A percentile compares a stretch with the other conserved stretches of the same genome.
phyloP scores from a whole-genome alignment of 2,888 invertebrate genomes.

The Aleiodes testaceus region DNA sequence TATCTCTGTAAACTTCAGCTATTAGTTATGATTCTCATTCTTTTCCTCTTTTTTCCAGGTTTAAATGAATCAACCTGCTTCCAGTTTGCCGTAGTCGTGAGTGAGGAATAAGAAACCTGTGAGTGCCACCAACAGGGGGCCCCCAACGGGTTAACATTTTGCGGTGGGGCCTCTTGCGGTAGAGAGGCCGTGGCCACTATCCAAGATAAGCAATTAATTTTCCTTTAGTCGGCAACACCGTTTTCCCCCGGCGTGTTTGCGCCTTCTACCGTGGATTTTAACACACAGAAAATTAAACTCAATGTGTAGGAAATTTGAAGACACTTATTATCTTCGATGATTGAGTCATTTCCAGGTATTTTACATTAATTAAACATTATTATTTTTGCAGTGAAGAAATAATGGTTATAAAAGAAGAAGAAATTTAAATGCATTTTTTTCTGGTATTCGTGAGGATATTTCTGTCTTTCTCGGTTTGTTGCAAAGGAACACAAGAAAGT shows the following conservation, averaged over 20 bases:
- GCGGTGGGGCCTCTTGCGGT: conserved; percentile 60
- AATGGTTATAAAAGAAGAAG: conserved; percentile 35
- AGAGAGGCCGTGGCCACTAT: conserved; percentile 53
- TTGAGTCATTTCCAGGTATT: conserved; percentile 13
- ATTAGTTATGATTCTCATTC: background rate
- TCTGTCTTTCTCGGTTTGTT: background rate
- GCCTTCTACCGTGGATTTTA: conserved; percentile 28
- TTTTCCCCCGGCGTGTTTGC: conserved; percentile 55
- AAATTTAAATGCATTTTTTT: conserved; percentile 8
- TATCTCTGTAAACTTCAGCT: background rate
- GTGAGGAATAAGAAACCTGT: conserved; percentile 24
- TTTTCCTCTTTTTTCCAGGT: background rate
- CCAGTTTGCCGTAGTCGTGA: background rate
- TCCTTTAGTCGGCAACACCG: conserved; percentile 56
- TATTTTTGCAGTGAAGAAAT: background rate
- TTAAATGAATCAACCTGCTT: conserved; percentile 4
- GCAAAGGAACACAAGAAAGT: conserved; percentile 2
- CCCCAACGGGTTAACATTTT: conserved; percentile 56
- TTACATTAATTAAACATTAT: conserved; percentile 9
- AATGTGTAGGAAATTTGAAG: background rate
- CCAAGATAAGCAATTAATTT: conserved; percentile 66
- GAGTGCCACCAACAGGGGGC: conserved; percentile 36
- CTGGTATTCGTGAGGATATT: conserved; percentile 2
- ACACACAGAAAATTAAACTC: conserved; percentile 23
- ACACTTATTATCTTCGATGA: background rate